These are phyloP conservation scores for Oreohelix idahoensis DNA, from an alignment of 1,140 invertebrate species.

Conservation along the genomic window DNA sequence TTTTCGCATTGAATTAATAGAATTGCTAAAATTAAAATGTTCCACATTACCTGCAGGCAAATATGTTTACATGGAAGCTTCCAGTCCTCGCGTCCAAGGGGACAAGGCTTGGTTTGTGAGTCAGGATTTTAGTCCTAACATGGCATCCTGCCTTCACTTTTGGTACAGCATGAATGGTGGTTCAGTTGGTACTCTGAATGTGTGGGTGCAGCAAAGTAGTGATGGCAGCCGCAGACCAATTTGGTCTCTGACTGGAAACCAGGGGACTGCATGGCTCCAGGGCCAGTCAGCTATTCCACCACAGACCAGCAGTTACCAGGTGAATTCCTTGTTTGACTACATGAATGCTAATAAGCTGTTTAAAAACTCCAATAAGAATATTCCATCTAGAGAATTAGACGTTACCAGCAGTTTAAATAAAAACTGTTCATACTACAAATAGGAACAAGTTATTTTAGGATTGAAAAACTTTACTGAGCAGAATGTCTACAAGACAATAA, in stretches of 20 bases:
- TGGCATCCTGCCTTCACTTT: conserved; percentile 73
- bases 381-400: no score
- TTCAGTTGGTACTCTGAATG: conserved; percentile 58
- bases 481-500: no score
- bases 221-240: conserved; percentile 41
- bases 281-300: conserved; percentile 23
- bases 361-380: no score
- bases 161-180: conserved; percentile 85
- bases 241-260: conserved; percentile 54
- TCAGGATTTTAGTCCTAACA: conserved; percentile 16
- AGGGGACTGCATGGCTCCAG: conserved; percentile 57
- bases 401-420: no score
- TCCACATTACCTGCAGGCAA: conserved; percentile 48
- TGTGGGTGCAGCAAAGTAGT: conserved; percentile 42
- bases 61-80: conserved; percentile 66
- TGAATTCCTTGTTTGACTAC: background rate
- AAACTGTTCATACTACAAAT: no score
- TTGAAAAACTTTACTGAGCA: no score
- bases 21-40: background rate
- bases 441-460: no score
- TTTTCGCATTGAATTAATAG: background rate
- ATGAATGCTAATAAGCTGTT: no score
- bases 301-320: conserved; percentile 20
- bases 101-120: conserved; percentile 61
- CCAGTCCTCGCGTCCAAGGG: conserved; percentile 47